A percentile compares a stretch with the other conserved stretches of the same genome.
Conservation (phyloP, 2,113 vertebrate species). For the Nycticebus coucang region DNA sequence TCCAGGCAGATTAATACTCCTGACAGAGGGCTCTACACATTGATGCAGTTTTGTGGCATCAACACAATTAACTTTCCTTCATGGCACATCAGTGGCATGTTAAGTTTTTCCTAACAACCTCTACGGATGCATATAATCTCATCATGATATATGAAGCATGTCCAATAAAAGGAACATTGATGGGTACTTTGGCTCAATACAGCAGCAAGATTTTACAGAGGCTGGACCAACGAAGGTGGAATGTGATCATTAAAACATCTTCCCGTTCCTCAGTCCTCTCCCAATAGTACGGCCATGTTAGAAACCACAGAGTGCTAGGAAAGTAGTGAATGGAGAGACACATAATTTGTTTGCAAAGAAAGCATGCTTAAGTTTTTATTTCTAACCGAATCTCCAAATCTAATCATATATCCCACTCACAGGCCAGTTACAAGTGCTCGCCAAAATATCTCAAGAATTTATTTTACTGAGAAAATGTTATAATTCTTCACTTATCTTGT, state of each 20-base stretch:
- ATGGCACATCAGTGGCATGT: conserved; percentile 83
- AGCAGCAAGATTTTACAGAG: conserved; percentile 81
- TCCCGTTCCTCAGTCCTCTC: conserved; percentile 63
- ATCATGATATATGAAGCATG: conserved; percentile 85
- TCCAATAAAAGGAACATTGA: conserved; percentile 85
- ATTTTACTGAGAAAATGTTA: not conserved
- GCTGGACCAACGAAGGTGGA: conserved; percentile 79
- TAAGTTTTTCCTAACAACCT: conserved; percentile 86
- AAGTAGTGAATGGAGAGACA: conserved; percentile 45
- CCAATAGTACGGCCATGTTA: conserved; percentile 28
- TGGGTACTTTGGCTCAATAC: conserved; percentile 82
- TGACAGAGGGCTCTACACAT: conserved; percentile 77
- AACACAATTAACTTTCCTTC: conserved; percentile 85
- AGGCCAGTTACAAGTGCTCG: not conserved
- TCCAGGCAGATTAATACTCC: conserved; percentile 81
- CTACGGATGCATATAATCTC: conserved; percentile 81
- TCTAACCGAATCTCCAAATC: conserved; percentile 5
- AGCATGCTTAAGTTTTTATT: conserved; percentile 9
- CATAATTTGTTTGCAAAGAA: conserved; percentile 40
- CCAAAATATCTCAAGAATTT: not conserved
- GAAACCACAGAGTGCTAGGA: conserved; percentile 70
- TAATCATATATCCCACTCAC: not conserved
- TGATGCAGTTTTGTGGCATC: conserved; percentile 81
- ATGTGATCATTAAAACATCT: conserved; percentile 78
- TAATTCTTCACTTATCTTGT: not conserved